Percentiles rank a stretch among this genome's conserved stretches.
Conservation (phyloP, 2,888 invertebrate genomes). For the Mechanitis mazaeus region DNA sequence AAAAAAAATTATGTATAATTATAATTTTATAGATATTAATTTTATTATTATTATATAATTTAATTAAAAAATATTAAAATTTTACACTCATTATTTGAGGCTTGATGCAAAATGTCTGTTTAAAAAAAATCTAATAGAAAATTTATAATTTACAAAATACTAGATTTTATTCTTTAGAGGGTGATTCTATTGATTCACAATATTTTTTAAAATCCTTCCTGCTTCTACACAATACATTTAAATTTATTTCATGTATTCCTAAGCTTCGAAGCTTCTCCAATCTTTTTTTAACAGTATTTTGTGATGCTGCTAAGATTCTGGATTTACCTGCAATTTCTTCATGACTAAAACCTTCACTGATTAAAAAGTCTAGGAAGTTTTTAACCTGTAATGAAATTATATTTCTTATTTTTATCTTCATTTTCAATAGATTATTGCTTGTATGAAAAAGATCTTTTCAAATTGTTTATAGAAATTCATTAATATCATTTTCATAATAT, state of each 20-base stretch:
- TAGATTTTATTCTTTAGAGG: slow-evolving; percentile 16
- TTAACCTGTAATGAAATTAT: slow-evolving; percentile 64
- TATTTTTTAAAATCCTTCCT: slow-evolving; percentile 74
- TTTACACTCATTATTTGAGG: too few relatives aligned
- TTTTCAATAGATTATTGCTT: background rate
- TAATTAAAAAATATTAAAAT: too few relatives aligned
- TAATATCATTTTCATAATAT: background rate
- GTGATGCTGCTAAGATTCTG: slow-evolving; percentile 73
- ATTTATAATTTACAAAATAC: background rate
- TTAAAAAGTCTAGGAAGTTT: slow-evolving; percentile 75
- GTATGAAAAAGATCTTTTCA: too few relatives aligned
- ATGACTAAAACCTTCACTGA: slow-evolving; percentile 69
- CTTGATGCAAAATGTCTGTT: too few relatives aligned
- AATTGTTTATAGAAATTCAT: too few relatives aligned
- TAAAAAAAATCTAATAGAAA: background rate
- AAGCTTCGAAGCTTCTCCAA: slow-evolving; percentile 64
- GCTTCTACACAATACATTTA: slow-evolving; percentile 76
- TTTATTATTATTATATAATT: too few relatives aligned
- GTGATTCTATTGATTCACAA: slow-evolving; percentile 44
- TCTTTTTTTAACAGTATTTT: slow-evolving; percentile 73
- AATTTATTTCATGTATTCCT: slow-evolving; percentile 65
- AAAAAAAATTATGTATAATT: too few relatives aligned
- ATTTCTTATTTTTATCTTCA: background rate
- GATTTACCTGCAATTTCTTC: slow-evolving; percentile 74
- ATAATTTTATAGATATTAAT: too few relatives aligned